These are phyloP conservation scores for Drosophila sordidula DNA, from an alignment of 2,888 invertebrate species.

Conservation along the genomic window DNA sequence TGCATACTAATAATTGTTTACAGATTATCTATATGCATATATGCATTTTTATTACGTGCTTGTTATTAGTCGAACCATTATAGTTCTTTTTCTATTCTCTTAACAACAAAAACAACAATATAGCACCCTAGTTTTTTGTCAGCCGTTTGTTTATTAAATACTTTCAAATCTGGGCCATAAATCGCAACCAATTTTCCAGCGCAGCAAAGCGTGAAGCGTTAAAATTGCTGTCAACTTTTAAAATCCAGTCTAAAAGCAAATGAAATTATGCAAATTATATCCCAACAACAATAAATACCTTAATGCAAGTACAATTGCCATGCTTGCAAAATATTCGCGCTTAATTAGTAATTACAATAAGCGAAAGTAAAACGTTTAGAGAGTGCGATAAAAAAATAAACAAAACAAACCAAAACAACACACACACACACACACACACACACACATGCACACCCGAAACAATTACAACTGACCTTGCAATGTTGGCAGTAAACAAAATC, in stretches of 20 bases:
- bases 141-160: not conserved
- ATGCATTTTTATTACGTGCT: not conserved
- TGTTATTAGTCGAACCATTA: not conserved
- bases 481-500: conserved; percentile 47
- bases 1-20: not conserved
- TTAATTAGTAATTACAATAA: conserved; percentile 62
- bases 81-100: not conserved
- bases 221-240: conserved; percentile 27
- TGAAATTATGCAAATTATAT: conserved; percentile 28
- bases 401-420: conserved; percentile 2
- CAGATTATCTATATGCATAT: not conserved
- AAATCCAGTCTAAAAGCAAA: conserved; percentile 14
- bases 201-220: conserved; percentile 31
- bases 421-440: conserved; percentile 2
- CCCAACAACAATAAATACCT: conserved; percentile 9
- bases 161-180: conserved; percentile 27
- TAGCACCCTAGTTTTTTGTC: not conserved
- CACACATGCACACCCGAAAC: conserved; percentile 1
- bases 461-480: conserved; percentile 58
- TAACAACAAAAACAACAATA: not conserved
- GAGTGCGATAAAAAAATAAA: conserved; percentile 54
- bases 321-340: conserved; percentile 36
- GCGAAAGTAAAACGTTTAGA: conserved; percentile 77
- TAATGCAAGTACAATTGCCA: conserved; percentile 18
- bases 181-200: conserved; percentile 23